These are phyloP conservation scores for Setipinna tenuifilis DNA, from an alignment of 2,797 vertebrate genomes.

Conservation along the genomic window DNA sequence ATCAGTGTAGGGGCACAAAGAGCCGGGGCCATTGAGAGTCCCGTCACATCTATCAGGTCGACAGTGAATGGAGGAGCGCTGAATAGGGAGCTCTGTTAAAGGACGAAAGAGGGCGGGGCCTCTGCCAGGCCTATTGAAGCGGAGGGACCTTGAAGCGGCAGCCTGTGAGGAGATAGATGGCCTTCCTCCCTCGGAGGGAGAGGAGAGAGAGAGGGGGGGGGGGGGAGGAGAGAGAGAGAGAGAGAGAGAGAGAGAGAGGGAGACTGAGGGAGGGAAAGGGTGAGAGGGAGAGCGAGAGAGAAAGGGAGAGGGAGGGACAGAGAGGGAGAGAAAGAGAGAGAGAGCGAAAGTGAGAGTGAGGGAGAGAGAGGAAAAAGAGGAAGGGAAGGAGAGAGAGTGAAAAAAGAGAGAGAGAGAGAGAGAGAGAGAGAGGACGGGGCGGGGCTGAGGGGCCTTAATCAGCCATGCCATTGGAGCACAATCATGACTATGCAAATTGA, in stretches of 20 bases:
- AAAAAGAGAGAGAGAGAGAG: background rate
- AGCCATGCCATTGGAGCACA: conserved; percentile 27
- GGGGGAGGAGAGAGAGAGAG: background rate
- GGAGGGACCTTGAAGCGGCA: conserved; percentile 50
- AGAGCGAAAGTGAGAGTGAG: too few species aligned
- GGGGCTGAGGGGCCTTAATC: conserved; percentile 47
- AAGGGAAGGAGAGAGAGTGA: background rate
- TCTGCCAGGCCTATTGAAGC: conserved; percentile 57
- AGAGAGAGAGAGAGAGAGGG: background rate
- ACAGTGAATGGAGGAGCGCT: conserved; percentile 61
- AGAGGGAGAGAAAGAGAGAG: too few species aligned
- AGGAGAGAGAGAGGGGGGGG: background rate
- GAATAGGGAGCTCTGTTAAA: conserved; percentile 67
- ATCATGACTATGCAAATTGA: conserved; percentile 48
- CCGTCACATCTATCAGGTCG: conserved; percentile 71
- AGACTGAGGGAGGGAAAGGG: too few species aligned
- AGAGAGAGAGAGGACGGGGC: conserved; percentile 20
- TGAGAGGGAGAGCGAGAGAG: background rate
- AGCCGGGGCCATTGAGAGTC: conserved; percentile 68
- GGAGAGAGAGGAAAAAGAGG: too few species aligned
- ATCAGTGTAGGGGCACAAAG: conserved; percentile 67
- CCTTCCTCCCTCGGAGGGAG: conserved; percentile 20
- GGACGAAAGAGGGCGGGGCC: conserved; percentile 60
- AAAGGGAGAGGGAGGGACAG: background rate
- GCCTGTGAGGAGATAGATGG: conserved; percentile 54